A percentile compares a stretch with the other conserved stretches of the same genome.
These are phyloP conservation scores for Apotomis turbidana DNA, from an alignment of 2,888 invertebrate genomes.

Conservation along the genomic window DNA sequence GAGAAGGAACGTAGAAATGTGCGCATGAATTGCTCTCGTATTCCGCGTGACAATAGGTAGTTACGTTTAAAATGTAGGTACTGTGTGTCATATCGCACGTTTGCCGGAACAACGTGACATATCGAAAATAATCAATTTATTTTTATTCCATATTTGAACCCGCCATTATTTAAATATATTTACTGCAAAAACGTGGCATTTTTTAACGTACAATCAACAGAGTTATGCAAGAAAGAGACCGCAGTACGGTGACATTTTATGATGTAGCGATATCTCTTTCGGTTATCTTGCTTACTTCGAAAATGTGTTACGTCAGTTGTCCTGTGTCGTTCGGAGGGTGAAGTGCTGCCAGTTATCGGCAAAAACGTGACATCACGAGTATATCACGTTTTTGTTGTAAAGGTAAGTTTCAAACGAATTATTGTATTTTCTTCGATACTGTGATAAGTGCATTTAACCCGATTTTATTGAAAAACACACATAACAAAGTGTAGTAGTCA, in stretches of 20 bases:
- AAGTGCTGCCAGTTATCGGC: background rate
- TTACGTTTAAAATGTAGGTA: background rate
- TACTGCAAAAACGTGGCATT: no score
- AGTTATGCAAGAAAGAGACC: no score
- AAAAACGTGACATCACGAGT: conserved; percentile 3
- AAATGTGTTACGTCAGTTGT: background rate
- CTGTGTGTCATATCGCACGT: background rate
- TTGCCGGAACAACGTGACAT: no score
- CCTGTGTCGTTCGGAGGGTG: background rate
- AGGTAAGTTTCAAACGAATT: background rate
- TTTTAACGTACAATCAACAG: no score
- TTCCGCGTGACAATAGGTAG: background rate
- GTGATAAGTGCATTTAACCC: conserved; percentile 2
- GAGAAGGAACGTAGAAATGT: background rate
- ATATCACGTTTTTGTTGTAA: background rate
- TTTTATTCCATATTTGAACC: no score
- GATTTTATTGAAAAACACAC: background rate
- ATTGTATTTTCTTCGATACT: conserved; percentile 4
- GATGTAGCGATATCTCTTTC: no score
- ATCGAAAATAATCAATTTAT: no score
- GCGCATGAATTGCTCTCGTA: conserved; percentile 12
- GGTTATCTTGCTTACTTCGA: no score
- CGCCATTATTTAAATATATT: no score
- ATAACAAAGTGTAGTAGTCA: background rate
- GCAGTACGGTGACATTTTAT: no score